Base-by-base conservation (phyloP, 2,888 invertebrate genomes). In the Caenorhabditis japonica region DNA sequence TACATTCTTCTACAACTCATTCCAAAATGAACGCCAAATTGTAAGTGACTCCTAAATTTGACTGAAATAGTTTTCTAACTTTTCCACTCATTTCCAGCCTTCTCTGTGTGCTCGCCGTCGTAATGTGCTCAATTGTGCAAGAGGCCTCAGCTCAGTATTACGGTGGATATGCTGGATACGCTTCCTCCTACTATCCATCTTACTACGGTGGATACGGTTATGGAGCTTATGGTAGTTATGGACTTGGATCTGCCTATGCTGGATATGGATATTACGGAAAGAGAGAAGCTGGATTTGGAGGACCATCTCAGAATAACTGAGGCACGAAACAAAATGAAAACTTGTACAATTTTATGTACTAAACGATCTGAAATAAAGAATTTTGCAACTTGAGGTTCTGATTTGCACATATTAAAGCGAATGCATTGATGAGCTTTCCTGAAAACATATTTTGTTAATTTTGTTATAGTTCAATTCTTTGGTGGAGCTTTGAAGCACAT, bases 241-340 rank as follows among this genome's bases (percentile, higher is more conserved):
- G 38, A 52, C 25, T 36, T 23, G 39, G 52, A 53, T 27, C 47
- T 8, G 39, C 52, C n/a, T 38, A 41, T 15, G 52, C 38, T n/a
- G 52, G 39, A 23, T 53, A 53, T 19, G 39, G 39, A 53, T 53
- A 53, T 30, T 53, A 53, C 39, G 52, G 52, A 38, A 53, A 53
- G 38, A 38, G 52, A 25, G 52, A 38, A 0, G 52, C 52, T 19
- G 52, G 52, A 39, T 53, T 53, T 30, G 52, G n/a, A n/a, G n/a
- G 52, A 53, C 25, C 38, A 4, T 5, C 3, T 4, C 12, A 21
- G 3, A 17, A 19, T 13, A 43, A 43, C 23, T 43, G 30, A 30
- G 10, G n/a, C n/a, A n/a, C n/a, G n/a, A n/a, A n/a, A n/a, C n/a
- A n/a, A 17, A 39, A 17, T 13, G 39, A 39, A 5, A 4, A 15